Evolutionary conservation across 2,113 vertebrate species (phyloP).

Genomic region (Eudyptes chrysolophus): DNA sequence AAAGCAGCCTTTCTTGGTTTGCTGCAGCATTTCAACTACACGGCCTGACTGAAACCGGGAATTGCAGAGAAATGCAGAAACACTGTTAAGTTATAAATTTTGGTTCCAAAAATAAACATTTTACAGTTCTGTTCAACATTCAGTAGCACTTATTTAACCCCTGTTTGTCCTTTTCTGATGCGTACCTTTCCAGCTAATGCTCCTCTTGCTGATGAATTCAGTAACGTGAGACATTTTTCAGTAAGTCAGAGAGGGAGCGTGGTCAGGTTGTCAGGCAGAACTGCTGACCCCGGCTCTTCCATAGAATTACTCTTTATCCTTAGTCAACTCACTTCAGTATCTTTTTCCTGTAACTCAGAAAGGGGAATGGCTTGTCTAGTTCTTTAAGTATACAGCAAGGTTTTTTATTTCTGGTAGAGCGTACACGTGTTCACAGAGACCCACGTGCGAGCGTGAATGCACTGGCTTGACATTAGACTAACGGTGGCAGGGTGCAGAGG

Average conservation of each 20-base stretch:
- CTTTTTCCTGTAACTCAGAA: background rate
- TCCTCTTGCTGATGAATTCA: background rate
- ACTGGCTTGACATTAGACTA: background rate
- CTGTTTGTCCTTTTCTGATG: background rate
- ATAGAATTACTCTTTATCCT: background rate
- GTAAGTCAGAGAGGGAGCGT: background rate
- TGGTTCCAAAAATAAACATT: background rate
- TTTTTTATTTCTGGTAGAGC: background rate
- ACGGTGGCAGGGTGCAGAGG: background rate
- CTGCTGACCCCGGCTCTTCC: background rate
- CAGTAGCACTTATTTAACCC: background rate
- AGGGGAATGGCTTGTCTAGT: background rate
- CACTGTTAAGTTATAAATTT: background rate
- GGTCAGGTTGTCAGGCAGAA: background rate
- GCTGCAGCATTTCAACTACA: conserved; percentile 2
- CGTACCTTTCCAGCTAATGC: background rate
- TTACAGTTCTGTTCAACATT: background rate
- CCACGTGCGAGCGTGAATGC: fast-evolving
- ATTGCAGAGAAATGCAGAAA: background rate
- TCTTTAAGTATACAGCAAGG: background rate
- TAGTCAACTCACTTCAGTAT: background rate
- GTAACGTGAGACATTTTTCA: background rate
- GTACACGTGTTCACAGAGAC: background rate
- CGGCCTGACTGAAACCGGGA: background rate
- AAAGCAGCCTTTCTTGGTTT: conserved; percentile 14